Conservation (phyloP, 2,113 vertebrate species). For the Sturnira hondurensis region DNA sequence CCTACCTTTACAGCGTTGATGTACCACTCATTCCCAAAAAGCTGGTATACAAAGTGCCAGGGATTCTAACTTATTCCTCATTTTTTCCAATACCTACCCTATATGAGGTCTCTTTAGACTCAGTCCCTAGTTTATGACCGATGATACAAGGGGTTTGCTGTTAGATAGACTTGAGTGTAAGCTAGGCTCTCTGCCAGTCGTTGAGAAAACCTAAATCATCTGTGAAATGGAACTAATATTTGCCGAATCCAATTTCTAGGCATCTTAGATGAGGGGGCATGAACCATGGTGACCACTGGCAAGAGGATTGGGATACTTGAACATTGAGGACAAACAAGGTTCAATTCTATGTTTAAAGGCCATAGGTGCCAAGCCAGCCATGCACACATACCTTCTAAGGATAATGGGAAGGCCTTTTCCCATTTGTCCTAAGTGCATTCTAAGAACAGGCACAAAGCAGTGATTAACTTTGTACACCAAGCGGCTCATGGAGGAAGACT, state of each 20-base stretch:
- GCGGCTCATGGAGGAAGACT: background rate
- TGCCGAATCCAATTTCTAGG: background rate
- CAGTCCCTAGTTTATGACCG: background rate
- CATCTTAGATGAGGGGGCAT: background rate
- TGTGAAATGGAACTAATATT: background rate
- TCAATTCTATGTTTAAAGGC: background rate
- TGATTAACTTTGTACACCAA: slow-evolving; percentile 63
- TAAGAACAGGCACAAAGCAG: slow-evolving; percentile 50
- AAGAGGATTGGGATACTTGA: background rate
- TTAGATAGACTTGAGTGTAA: background rate
- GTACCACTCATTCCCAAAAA: background rate
- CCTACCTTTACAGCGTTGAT: background rate
- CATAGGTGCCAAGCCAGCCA: background rate
- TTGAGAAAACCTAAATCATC: background rate
- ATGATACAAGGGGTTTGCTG: too few species aligned
- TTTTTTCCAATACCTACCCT: background rate
- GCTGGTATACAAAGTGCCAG: background rate
- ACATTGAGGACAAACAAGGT: background rate
- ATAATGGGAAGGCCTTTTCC: background rate
- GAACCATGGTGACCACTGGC: too few species aligned
- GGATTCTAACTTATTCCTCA: background rate
- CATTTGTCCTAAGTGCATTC: background rate
- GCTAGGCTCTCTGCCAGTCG: background rate
- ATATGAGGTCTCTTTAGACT: background rate
- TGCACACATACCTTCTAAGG: background rate